Conservation (phyloP, 2,888 invertebrate species). For the Tridacna crocea region DNA sequence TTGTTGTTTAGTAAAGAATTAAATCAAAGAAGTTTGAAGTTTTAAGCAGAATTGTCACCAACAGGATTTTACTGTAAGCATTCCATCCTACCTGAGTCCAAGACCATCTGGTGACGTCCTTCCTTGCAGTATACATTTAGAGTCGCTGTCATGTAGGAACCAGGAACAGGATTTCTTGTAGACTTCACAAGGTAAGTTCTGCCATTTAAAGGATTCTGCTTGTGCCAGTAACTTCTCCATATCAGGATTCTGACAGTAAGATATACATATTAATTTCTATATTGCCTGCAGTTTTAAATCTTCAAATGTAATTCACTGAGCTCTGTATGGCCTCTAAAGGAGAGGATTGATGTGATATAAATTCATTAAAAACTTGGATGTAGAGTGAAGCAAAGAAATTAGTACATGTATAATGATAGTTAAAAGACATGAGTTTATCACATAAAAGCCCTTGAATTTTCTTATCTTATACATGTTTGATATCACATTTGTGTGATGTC, state of each 20-base stretch:
- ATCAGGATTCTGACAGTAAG: conserved; percentile 67
- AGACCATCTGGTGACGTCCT: conserved; percentile 73
- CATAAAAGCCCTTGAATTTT: too few relatives aligned
- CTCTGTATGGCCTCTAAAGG: too few relatives aligned
- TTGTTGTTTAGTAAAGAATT: too few relatives aligned
- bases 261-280: background rate
- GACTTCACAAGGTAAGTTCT: conserved; percentile 69
- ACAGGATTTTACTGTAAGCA: background rate
- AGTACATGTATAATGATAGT: too few relatives aligned
- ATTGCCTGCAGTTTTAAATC: too few relatives aligned
- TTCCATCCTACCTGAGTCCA: conserved; percentile 74
- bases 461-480: too few relatives aligned
- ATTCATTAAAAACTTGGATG: too few relatives aligned
- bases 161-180: conserved; percentile 90
- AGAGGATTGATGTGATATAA: too few relatives aligned
- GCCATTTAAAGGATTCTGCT: conserved; percentile 77
- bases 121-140: conserved; percentile 87
- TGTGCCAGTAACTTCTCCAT: conserved; percentile 65
- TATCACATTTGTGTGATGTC: too few relatives aligned
- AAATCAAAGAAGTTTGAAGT: background rate
- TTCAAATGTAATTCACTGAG: too few relatives aligned
- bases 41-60: background rate
- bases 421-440: too few relatives aligned
- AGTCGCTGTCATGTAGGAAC: conserved; percentile 90
- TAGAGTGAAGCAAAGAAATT: too few relatives aligned